phyloP scores from a whole-genome alignment of 2,888 invertebrate genomes.

The Erebia ligea region DNA sequence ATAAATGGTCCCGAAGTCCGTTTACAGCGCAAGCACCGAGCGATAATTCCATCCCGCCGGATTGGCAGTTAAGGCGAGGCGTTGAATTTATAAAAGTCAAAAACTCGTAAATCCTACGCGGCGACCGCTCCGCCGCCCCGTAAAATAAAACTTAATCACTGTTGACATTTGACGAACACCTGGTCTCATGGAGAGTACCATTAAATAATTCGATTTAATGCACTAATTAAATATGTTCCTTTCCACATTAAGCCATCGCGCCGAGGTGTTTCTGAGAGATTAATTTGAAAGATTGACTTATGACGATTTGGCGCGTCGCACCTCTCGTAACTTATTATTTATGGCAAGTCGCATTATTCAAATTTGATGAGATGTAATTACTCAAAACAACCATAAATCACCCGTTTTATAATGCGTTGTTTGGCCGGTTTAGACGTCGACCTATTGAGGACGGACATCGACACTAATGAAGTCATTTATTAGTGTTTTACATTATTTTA shows the following conservation, averaged over 20 bases:
- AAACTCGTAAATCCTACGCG: conserved; percentile 70
- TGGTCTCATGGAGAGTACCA: conserved; percentile 63
- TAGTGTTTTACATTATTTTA: conserved; percentile 65
- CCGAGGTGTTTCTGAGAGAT: conserved; percentile 69
- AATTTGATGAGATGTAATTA: conserved; percentile 82
- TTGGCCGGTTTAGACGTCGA: conserved; percentile 68
- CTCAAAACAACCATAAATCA: conserved; percentile 81
- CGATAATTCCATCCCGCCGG: conserved; percentile 71
- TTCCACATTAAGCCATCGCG: conserved; percentile 76
- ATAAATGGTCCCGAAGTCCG: conserved; percentile 71
- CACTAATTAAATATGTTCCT: conserved; percentile 79
- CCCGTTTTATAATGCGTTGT: conserved; percentile 68
- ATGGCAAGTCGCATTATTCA: conserved; percentile 78
- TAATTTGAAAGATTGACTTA: conserved; percentile 78
- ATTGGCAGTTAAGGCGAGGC: conserved; percentile 75
- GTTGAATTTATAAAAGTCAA: conserved; percentile 78
- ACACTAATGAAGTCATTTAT: conserved; percentile 69
- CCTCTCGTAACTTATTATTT: conserved; percentile 66
- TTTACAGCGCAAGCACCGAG: conserved; percentile 68
- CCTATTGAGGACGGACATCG: conserved; percentile 51
- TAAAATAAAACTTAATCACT: conserved; percentile 78
- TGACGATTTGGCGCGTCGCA: conserved; percentile 69
- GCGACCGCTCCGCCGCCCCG: conserved; percentile 54
- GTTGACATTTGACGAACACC: conserved; percentile 81
- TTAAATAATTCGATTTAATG: conserved; percentile 79